Evolutionary conservation across 2,888 invertebrate species (phyloP), one percentile per base, ranked within the genome.

Genomic region (Apotomis turbidana): DNA sequence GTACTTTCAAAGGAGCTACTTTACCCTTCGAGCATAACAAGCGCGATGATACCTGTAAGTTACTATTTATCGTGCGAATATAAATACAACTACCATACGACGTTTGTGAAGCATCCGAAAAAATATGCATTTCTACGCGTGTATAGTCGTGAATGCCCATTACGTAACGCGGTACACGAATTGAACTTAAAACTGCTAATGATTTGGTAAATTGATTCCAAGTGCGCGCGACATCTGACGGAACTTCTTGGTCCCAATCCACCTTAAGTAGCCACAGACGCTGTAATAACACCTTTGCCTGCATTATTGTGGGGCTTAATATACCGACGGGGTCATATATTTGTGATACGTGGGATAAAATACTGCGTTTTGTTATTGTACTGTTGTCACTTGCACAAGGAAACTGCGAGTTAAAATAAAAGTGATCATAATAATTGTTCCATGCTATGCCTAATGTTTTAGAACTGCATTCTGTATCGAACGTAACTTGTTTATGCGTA

Each of bases 11-110:
- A 4, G 79, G 77, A 8, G 78, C 76, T 3, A 79, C 74, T 55
- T 75, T 75, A 12, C 77, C 59, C 66, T 80, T 81, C 0, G 78
- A 70, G 36, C 74, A 75, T 38, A 77, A 57, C 4, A 80, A 68
- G 8, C 62, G 54, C 3, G 74, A 52, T 2, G 46, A 51, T 10
- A 75, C 55, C 27, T 13, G 13, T 6, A 46, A 46, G 13, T 36
- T n/a, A n/a, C 69, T 49, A 10, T 63, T 57, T 15, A 41, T 36
- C n/a, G 74, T 70, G 13, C 75, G 75, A 12, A 79, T 36, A 70
- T 80, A 80, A 6, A 74, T 74, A 41, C 76, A 77, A 5, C 75
- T 73, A 5, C 76, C 75, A 59, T 74, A 77, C 4, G 76, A 78
- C 12, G 61, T 57, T 44, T 75, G 66, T 5, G 74, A 73, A 3